Evolutionary conservation across 2,888 invertebrate species (phyloP).

Genomic region (Norana najaformis): DNA sequence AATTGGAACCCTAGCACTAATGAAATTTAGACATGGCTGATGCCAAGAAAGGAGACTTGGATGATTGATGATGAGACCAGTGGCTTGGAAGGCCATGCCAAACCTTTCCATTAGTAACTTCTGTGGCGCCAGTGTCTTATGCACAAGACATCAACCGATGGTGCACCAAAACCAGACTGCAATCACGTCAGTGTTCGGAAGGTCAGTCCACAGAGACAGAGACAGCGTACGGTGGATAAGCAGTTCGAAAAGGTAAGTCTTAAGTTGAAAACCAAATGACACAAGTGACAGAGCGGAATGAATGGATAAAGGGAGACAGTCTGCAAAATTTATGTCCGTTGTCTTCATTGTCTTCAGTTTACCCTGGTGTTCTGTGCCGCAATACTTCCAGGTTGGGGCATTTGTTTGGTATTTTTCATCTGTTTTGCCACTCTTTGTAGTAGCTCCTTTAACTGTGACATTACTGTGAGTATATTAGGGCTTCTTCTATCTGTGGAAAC

Average conservation of each 20-base stretch:
- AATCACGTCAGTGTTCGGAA: too few species aligned
- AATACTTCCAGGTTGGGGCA: background rate
- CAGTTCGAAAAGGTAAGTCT: too few species aligned
- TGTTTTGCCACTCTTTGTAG: conserved; percentile 5
- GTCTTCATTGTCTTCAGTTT: background rate
- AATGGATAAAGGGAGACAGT: too few species aligned
- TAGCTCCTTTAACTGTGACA: background rate
- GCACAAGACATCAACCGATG: too few species aligned
- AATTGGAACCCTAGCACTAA: background rate
- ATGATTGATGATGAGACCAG: background rate
- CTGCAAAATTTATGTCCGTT: too few species aligned
- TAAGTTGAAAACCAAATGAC: too few species aligned
- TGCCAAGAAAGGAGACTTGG: background rate
- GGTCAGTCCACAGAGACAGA: too few species aligned
- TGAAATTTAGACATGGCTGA: background rate
- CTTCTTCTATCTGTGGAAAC: background rate
- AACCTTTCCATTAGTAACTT: too few species aligned
- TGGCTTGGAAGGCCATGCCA: background rate
- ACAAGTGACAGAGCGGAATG: too few species aligned
- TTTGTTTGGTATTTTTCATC: background rate
- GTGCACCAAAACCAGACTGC: too few species aligned
- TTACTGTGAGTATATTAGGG: background rate
- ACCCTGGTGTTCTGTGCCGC: background rate
- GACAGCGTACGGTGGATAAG: too few species aligned
- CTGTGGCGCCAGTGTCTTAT: too few species aligned